Base-by-base conservation (phyloP, 2,113 vertebrate genomes). In the Gasterosteus aculeatus region DNA sequence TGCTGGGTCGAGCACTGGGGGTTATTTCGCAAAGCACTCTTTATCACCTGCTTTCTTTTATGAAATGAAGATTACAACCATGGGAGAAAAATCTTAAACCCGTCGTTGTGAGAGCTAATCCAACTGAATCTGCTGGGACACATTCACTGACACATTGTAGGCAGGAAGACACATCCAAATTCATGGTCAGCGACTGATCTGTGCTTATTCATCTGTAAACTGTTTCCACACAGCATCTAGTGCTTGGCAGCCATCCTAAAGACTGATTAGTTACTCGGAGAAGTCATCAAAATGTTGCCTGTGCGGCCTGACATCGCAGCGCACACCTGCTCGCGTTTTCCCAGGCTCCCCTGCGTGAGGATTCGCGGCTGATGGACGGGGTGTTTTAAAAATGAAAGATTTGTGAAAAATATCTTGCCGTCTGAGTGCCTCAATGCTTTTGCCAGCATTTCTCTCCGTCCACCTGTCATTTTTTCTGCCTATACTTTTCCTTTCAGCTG, bases 41-140 rank as follows among this genome's bases (percentile, higher is more conserved):
- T 82, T 82, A 76, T 85, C 73, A 41, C 56, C 56, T 58, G 53
- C 29, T 3, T 72, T 81, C 80, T 87, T 86, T 85, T 80, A 85
- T 87, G 60, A 84, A 88, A 83, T 77, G 65, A 61, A 88, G 83
- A 89, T 89, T 79, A 86, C 77, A 83, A 85, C 66, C 42, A 41
- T 77, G 59, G 79, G 77, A 85, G 75, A 83, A 82, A 88, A 85
- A 42, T 9, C 57, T 60, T 70, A 59, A 60, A 39, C 39, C 12
- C 6, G 10, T 75, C 61, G 22, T 29, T 69, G 62, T 72, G 72
- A 26, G 46, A 67, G 59, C 44, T 3, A 11, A 58, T 72, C 71
- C 42, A 1, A 15, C 56, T 64, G 22, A 3, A 46, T 78, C 76
- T 49, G 41, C 38, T 14, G 66, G 67, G 77, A 80, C 12, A 16